phyloP scores from a whole-genome alignment of 2,797 vertebrate genomes.

The Cuculus canorus region DNA sequence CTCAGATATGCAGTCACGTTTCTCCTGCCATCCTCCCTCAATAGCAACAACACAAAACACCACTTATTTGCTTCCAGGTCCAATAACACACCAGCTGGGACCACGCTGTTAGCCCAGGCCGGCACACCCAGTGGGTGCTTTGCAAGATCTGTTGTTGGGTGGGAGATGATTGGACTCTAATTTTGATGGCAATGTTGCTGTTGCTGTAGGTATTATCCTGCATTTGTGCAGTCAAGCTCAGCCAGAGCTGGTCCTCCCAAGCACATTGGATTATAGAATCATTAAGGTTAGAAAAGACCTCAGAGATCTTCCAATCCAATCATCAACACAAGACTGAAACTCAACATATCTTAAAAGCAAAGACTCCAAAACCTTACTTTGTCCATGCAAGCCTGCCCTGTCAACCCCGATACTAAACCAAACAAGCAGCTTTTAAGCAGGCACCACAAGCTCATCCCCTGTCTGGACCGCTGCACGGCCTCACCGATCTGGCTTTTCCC shows the following conservation, averaged over 20 bases:
- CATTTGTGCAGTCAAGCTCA: accelerated
- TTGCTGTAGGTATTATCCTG: not conserved
- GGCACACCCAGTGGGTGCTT: accelerated
- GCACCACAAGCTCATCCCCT: not conserved
- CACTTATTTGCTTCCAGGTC: not conserved
- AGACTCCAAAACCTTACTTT: not conserved
- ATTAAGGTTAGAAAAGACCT: too few relatives aligned
- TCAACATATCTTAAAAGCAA: not conserved
- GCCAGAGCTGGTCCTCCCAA: not conserved
- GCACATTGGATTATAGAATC: too few relatives aligned
- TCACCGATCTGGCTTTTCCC: not conserved
- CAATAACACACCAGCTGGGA: accelerated
- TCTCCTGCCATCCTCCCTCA: not conserved
- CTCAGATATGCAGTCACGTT: not conserved
- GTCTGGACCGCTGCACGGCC: accelerated
- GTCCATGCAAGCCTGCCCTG: accelerated
- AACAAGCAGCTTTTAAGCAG: not conserved
- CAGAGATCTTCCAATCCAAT: too few relatives aligned
- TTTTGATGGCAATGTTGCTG: accelerated
- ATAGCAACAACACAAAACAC: not conserved
- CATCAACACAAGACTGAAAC: too few relatives aligned
- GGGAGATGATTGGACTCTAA: not conserved
- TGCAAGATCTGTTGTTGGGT: accelerated
- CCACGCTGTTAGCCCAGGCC: accelerated
- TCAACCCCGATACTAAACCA: accelerated